Evolutionary conservation across 2,797 vertebrate genomes (phyloP).

Genomic region (Denticeps clupeoides): DNA sequence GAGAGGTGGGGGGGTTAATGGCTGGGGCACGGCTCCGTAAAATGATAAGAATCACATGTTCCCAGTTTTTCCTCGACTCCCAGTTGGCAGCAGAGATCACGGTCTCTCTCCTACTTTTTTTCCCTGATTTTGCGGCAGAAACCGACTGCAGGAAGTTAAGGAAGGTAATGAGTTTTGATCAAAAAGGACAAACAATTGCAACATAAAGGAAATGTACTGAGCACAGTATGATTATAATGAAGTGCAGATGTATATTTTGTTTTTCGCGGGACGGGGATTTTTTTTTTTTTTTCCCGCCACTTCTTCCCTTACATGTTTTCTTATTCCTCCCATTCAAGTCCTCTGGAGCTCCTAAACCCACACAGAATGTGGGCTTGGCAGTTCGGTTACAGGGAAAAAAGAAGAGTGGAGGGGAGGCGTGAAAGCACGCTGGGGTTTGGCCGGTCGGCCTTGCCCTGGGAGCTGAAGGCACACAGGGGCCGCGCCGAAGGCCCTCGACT

Average conservation of each 20-base stretch:
- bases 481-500: background rate
- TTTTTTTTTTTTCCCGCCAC: conserved; percentile 1
- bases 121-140: conserved; percentile 42
- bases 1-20: conserved; percentile 41
- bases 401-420: conserved; percentile 16
- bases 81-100: conserved; percentile 49
- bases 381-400: conserved; percentile 34
- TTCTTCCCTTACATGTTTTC: conserved; percentile 46
- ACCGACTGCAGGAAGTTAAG: conserved; percentile 44
- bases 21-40: conserved; percentile 48
- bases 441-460: conserved; percentile 22
- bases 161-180: conserved; percentile 58
- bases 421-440: conserved; percentile 14
- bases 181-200: conserved; percentile 66
- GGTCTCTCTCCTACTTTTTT: background rate
- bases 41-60: conserved; percentile 64
- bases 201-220: conserved; percentile 64
- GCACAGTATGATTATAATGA: conserved; percentile 63
- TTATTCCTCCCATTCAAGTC: conserved; percentile 42
- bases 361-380: conserved; percentile 53
- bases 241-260: conserved; percentile 61
- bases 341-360: conserved; percentile 47
- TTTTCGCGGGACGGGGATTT: conserved; percentile 36
- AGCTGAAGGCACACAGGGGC: background rate
- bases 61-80: conserved; percentile 61